Percentiles rank a stretch among this genome's conserved stretches.
Conservation (phyloP, 2,797 vertebrate genomes). For the Centropyge bicolor region DNA sequence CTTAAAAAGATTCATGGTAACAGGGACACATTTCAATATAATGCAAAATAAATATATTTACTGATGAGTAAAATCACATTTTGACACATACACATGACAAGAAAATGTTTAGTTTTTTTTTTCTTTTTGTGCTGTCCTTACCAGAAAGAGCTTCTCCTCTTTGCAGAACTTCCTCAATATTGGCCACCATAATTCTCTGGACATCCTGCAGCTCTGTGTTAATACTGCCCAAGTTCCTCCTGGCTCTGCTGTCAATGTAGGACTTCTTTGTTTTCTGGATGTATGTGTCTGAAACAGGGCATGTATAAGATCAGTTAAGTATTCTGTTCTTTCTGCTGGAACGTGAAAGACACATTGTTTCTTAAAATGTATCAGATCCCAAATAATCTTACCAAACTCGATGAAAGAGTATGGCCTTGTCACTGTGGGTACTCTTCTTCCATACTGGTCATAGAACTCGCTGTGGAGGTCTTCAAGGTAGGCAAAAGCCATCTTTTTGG, state of each 20-base stretch:
- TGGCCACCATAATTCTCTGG: slow-evolving; percentile 97
- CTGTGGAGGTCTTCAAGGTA: slow-evolving; percentile 92
- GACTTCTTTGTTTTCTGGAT: slow-evolving; percentile 96
- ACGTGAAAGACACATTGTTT: neutral
- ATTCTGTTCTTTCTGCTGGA: neutral
- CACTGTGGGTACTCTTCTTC: slow-evolving; percentile 89
- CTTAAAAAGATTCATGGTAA: neutral
- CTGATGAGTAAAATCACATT: neutral
- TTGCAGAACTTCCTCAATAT: slow-evolving; percentile 95
- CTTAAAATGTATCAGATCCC: neutral
- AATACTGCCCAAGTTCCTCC: slow-evolving; percentile 92
- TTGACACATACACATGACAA: neutral
- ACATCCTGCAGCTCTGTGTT: slow-evolving; percentile 95
- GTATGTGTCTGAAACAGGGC: slow-evolving; percentile 88
- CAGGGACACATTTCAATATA: neutral
- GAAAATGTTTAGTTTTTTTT: neutral
- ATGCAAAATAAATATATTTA: neutral
- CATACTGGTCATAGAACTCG: slow-evolving; percentile 93
- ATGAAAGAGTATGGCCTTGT: slow-evolving; percentile 96
- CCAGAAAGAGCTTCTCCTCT: slow-evolving; percentile 94
- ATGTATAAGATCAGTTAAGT: neutral
- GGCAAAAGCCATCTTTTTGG: slow-evolving; percentile 92
- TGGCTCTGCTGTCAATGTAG: slow-evolving; percentile 91
- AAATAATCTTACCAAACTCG: slow-evolving; percentile 90
- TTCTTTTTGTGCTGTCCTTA: slow-evolving; percentile 55